Evolutionary conservation across 2,113 vertebrate genomes (phyloP).

Genomic region (Cephalopholis sonnerati): DNA sequence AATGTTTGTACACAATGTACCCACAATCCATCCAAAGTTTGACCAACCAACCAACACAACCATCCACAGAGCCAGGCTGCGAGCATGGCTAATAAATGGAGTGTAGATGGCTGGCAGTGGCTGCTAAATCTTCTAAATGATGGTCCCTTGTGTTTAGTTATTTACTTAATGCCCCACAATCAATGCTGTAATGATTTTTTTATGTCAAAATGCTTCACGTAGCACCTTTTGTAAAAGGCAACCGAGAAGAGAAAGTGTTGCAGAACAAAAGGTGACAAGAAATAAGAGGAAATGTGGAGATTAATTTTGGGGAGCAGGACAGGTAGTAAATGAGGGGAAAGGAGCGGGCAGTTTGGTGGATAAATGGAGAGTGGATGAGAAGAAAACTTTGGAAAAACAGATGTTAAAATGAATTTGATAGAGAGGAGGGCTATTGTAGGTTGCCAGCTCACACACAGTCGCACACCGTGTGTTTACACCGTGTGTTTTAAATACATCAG

Average conservation of each 20-base stretch:
- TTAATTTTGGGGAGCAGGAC: slow-evolving; percentile 10
- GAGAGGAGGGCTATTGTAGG: slow-evolving; percentile 10
- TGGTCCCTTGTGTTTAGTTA: slow-evolving; percentile 29
- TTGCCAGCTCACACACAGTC: slow-evolving; percentile 34
- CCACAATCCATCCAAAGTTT: neutral
- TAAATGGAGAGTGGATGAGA: slow-evolving; percentile 11
- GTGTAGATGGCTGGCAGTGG: neutral
- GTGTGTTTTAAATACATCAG: slow-evolving; percentile 32
- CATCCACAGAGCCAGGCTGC: neutral
- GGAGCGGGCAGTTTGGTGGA: neutral
- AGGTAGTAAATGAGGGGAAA: slow-evolving; percentile 9
- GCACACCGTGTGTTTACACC: slow-evolving; percentile 37
- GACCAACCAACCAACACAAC: neutral
- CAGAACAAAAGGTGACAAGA: slow-evolving; percentile 14
- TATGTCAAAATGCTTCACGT: slow-evolving; percentile 1
- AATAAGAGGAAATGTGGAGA: slow-evolving; percentile 12
- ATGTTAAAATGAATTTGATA: slow-evolving; percentile 29
- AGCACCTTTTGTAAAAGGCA: neutral
- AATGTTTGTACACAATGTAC: neutral
- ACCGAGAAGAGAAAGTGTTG: neutral
- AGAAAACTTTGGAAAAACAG: slow-evolving; percentile 30
- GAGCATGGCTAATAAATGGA: slow-evolving; percentile 1
- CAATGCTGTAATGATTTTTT: slow-evolving; percentile 21
- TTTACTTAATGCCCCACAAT: slow-evolving; percentile 32
- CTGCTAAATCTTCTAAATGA: slow-evolving; percentile 18